Conservation (phyloP, 2,888 invertebrate species). For the Lutraria lutraria region DNA sequence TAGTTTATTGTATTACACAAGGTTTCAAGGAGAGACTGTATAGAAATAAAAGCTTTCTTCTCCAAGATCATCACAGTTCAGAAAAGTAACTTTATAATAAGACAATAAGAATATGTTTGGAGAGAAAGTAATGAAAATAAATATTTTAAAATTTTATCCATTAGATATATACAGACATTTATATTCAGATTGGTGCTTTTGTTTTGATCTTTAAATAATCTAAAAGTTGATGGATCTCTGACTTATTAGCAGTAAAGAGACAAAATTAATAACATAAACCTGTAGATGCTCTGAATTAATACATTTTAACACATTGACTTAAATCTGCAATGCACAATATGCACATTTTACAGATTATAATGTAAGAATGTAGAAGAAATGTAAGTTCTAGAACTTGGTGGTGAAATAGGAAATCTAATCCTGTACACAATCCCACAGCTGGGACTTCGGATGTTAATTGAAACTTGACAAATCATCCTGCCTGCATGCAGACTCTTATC, state of each 20-base stretch:
- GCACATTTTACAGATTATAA: neutral
- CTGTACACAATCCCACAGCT: conserved; percentile 25
- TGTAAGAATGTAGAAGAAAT: neutral
- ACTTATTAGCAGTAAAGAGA: neutral
- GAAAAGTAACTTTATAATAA: no score
- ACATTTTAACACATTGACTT: neutral
- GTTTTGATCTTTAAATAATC: neutral
- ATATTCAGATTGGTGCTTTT: no score
- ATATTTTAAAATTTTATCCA: no score
- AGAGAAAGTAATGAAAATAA: no score
- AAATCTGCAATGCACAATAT: neutral
- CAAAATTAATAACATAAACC: neutral
- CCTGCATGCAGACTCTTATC: conserved; percentile 1
- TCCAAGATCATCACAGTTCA: neutral
- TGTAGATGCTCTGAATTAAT: neutral
- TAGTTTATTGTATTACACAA: neutral
- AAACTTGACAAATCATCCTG: conserved; percentile 35
- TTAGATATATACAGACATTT: no score
- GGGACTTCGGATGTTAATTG: conserved; percentile 28
- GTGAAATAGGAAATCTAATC: conserved; percentile 18
- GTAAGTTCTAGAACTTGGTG: neutral
- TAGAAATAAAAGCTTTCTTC: neutral
- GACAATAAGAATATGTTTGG: no score
- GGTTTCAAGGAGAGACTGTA: neutral
- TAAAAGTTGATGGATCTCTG: neutral